Evolutionary conservation across 2,113 vertebrate species (phyloP).

Genomic region (Panurus biarmicus): DNA sequence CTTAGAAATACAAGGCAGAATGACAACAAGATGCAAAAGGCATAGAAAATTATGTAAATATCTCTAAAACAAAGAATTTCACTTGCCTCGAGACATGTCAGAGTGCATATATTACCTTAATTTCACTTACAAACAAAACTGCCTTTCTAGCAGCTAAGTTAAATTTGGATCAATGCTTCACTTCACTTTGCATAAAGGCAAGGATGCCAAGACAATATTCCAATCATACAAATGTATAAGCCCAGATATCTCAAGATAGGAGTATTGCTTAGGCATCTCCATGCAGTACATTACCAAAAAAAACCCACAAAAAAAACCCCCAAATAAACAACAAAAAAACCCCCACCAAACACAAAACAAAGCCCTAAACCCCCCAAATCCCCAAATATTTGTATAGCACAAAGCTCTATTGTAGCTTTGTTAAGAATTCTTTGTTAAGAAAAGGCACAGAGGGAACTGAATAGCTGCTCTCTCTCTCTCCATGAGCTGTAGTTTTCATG

Average conservation of each 20-base stretch:
- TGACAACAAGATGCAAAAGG: background rate
- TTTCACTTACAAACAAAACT: conserved; percentile 27
- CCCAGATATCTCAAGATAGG: background rate
- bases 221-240: background rate
- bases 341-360: background rate
- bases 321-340: fast-evolving
- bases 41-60: background rate
- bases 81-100: background rate
- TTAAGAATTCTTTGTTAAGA: no score
- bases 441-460: background rate
- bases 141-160: background rate
- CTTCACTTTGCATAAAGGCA: background rate
- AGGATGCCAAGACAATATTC: background rate
- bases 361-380: fast-evolving
- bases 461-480: background rate
- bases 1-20: background rate
- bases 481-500: background rate
- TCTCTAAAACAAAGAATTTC: background rate
- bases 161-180: background rate
- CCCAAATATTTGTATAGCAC: background rate
- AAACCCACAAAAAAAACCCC: fast-evolving
- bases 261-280: background rate
- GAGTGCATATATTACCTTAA: background rate
- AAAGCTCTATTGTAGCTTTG: background rate
- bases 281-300: background rate